Evolutionary conservation across 2,888 invertebrate species (phyloP).

Genomic region (Harmothoe impar): DNA sequence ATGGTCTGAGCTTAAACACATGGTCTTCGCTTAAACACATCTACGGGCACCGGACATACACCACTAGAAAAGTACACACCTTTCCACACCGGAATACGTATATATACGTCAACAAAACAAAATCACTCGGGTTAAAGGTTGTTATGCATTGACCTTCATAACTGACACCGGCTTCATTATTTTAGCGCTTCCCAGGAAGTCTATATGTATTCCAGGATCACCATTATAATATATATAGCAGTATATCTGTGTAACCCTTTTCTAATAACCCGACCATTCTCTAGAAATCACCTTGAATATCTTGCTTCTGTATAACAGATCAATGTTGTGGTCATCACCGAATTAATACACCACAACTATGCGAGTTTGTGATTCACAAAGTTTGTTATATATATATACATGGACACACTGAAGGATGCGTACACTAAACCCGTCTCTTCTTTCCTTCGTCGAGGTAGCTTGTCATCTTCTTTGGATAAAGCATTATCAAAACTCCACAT

Average conservation of each 20-base stretch:
- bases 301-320: neutral
- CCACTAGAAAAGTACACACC: neutral
- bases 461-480: conserved; percentile 25
- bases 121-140: conserved; percentile 50
- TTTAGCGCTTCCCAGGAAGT: neutral
- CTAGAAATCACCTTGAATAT: neutral
- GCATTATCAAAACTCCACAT: conserved; percentile 10
- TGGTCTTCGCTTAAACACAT: neutral
- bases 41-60: conserved; percentile 9
- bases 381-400: neutral
- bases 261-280: neutral
- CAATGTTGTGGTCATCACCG: neutral
- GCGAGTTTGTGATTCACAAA: neutral
- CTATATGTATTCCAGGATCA: neutral
- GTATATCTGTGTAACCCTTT: conserved; percentile 2
- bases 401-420: neutral
- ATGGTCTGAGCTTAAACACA: neutral
- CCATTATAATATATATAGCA: neutral
- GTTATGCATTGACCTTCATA: neutral
- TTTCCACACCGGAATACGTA: neutral
- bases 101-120: neutral
- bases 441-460: neutral
- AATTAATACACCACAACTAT: neutral
- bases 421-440: conserved; percentile 33
- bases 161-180: neutral